phyloP scores from a whole-genome alignment of 2,888 invertebrate genomes.

The Tortrix viridana region DNA sequence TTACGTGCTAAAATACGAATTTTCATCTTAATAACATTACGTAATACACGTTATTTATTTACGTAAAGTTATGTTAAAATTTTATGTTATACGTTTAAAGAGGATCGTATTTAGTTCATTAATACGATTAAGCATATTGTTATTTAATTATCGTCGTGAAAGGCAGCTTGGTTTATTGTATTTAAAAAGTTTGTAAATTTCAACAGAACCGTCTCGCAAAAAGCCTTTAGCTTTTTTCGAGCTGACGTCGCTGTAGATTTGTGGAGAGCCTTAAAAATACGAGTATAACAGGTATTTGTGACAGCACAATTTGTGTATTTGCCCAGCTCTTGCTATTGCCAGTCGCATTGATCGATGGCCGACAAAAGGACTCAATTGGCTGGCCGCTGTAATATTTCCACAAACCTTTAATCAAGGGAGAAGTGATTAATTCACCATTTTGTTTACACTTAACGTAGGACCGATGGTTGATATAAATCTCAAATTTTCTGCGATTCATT shows the following conservation, averaged over 20 bases:
- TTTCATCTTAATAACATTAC: too few species aligned
- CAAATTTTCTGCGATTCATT: conserved; percentile 13
- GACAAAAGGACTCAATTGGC: conserved; percentile 48
- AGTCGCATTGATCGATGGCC: conserved; percentile 47
- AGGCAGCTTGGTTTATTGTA: background rate
- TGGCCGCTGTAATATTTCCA: conserved; percentile 40
- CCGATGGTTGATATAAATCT: conserved; percentile 15
- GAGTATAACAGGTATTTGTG: conserved; percentile 27
- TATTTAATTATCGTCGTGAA: too few species aligned
- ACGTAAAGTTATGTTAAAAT: too few species aligned
- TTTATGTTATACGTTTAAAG: too few species aligned
- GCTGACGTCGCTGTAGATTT: conserved; percentile 24
- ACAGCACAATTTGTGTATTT: conserved; percentile 37
- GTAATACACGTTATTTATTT: too few species aligned
- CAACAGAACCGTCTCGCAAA: conserved; percentile 11
- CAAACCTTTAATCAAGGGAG: conserved; percentile 30
- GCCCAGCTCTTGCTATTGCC: conserved; percentile 39
- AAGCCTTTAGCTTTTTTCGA: conserved; percentile 14
- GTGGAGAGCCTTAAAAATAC: conserved; percentile 18
- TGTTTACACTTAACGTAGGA: conserved; percentile 23
- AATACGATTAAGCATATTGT: too few species aligned
- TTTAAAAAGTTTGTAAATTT: background rate
- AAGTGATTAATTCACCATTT: conserved; percentile 26
- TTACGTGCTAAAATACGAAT: background rate
- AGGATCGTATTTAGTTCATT: too few species aligned